Base-by-base conservation (phyloP, 2,797 vertebrate species). In the Neosilurus hyrtlii region DNA sequence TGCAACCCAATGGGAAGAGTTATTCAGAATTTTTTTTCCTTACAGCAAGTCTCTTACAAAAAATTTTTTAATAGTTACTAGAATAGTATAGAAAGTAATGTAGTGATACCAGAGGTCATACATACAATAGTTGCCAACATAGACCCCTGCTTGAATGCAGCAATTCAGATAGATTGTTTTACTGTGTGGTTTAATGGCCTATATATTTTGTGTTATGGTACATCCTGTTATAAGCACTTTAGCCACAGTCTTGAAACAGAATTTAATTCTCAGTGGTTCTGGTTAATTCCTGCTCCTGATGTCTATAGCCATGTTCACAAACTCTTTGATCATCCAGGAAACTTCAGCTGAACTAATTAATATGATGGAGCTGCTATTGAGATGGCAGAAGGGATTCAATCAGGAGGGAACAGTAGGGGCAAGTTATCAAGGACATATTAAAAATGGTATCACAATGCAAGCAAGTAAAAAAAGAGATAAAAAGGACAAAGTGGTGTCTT, bases 341-440 rank as follows among this genome's bases (percentile, higher is more conserved):
- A 59, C 66, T n/a, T 71, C 14, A 59, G 20, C 37, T 49, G 52
- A 61, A 35, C 79, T 70, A 80, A 80, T 80, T 59, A 80, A 18
- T n/a, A 49, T 71, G 67, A 80, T 71, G 35, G n/a, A 80, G 54
- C 66, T 4, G 52, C 67, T 16, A 80, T 80, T 80, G 71, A 56
- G 67, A 43, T 61, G 67, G 56, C 67, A 80, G 79, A 66, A 26
- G 79, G 79, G 66, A 57, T 59, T 71, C 30, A 71, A 59, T 37
- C 26, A 57, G 59, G 54, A 52, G 56, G 65, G 65, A 68, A 26
- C 5, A 59, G 66, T 70, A 30, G 8, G 54, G 79, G n/a, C 67
- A 61, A 71, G 66, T 56, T 71, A 26, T 24, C 79, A 68, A 79
- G 76, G 76, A 65, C 76, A 79, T 43, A 65, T 52, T 65, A 49